phyloP scores from a whole-genome alignment of 2,797 vertebrate genomes.

The Poecilia gillii region DNA sequence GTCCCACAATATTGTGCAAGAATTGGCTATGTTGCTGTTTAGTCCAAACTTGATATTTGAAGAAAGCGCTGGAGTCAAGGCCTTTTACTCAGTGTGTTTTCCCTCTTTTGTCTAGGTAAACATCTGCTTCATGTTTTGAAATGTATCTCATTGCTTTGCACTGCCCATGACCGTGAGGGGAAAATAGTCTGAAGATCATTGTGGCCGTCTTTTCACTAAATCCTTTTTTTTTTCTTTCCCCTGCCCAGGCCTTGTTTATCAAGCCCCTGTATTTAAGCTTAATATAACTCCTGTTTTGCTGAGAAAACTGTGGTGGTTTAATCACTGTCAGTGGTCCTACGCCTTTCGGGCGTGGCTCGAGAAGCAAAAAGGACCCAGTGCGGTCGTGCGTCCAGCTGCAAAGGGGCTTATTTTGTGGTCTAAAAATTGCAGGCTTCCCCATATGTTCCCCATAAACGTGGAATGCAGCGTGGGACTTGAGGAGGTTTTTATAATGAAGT shows the following conservation, averaged over 20 bases:
- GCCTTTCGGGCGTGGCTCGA: slow-evolving; percentile 82
- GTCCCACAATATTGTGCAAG: slow-evolving; percentile 67
- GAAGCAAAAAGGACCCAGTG: slow-evolving; percentile 79
- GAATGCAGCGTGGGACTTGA: slow-evolving; percentile 86
- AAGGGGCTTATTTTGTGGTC: slow-evolving; percentile 88
- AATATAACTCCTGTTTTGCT: slow-evolving; percentile 90
- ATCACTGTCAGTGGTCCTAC: slow-evolving; percentile 85
- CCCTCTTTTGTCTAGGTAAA: slow-evolving; percentile 80
- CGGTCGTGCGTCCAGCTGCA: slow-evolving; percentile 84
- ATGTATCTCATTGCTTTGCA: slow-evolving; percentile 74
- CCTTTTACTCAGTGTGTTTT: slow-evolving; percentile 51
- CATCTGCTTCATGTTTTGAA: slow-evolving; percentile 84
- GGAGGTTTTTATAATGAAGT: slow-evolving; percentile 85
- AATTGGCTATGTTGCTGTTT: slow-evolving; percentile 56
- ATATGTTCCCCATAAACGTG: slow-evolving; percentile 83
- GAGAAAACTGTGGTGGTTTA: slow-evolving; percentile 86
- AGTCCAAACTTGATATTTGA: slow-evolving; percentile 68
- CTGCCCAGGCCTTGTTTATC: slow-evolving; percentile 85
- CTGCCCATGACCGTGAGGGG: slow-evolving; percentile 78
- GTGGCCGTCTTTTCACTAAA: slow-evolving; percentile 76
- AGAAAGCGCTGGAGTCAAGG: slow-evolving; percentile 59
- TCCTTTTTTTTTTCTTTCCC: slow-evolving; percentile 70
- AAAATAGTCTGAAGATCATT: slow-evolving; percentile 82
- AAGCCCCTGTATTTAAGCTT: slow-evolving; percentile 90
- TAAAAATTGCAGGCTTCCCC: slow-evolving; percentile 86